Percentiles rank a stretch among this genome's conserved stretches.
phyloP scores from a whole-genome alignment of 2,797 vertebrate species.

The Danio aesculapii region DNA sequence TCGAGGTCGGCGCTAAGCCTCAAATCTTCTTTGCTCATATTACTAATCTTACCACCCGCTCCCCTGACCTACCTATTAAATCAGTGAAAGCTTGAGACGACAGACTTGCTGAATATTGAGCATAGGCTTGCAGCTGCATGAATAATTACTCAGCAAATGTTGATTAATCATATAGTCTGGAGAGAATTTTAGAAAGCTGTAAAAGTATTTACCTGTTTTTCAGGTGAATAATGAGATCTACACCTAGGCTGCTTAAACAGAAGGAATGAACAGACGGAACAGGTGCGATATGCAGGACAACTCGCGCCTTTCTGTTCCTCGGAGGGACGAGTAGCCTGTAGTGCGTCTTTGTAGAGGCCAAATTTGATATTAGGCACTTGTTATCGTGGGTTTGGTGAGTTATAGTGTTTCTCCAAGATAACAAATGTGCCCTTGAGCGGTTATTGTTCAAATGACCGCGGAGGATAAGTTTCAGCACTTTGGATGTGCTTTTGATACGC shows the following conservation, averaged over 20 bases:
- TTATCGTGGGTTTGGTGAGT: background rate
- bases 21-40: slow-evolving; percentile 60
- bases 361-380: background rate
- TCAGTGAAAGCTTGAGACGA: background rate
- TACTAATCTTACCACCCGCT: slow-evolving; percentile 50
- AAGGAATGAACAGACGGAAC: background rate
- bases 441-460: background rate
- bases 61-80: slow-evolving; percentile 21
- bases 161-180: background rate
- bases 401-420: background rate
- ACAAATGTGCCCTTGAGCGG: background rate
- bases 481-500: background rate
- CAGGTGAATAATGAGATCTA: slow-evolving; percentile 26
- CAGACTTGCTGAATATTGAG: background rate
- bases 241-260: slow-evolving; percentile 26
- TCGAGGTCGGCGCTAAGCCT: slow-evolving; percentile 77
- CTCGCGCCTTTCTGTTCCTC: background rate
- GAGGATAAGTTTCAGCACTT: background rate
- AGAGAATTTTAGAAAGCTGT: background rate
- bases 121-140: background rate
- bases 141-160: background rate
- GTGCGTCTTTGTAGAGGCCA: background rate
- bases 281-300: slow-evolving; percentile 1
- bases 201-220: background rate
- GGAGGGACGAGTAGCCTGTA: background rate